Conservation (phyloP, 1,140 invertebrate genomes). For the Reticulitermes speratus region DNA sequence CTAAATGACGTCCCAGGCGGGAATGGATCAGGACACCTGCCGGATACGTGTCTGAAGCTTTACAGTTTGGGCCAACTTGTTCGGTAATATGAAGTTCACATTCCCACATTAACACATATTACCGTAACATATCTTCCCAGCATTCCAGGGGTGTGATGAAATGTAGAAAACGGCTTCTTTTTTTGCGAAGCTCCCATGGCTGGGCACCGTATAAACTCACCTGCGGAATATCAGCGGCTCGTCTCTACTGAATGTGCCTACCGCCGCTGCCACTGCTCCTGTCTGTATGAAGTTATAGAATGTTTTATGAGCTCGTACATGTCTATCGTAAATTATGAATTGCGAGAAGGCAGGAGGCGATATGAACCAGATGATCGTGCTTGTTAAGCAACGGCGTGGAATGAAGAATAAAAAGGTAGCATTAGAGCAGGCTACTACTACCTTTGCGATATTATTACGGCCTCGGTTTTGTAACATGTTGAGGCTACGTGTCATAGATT, state of each 20-base stretch:
- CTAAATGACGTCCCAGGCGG: too few relatives aligned
- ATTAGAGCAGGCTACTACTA: background rate
- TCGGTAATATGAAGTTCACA: too few relatives aligned
- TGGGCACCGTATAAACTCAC: too few relatives aligned
- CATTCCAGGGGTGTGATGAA: too few relatives aligned
- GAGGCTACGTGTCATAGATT: background rate
- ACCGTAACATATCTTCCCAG: too few relatives aligned
- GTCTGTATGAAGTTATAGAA: background rate
- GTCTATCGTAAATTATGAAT: constrained; percentile 5
- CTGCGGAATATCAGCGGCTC: too few relatives aligned
- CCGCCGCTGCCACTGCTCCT: background rate
- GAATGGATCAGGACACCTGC: too few relatives aligned
- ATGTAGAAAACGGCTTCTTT: too few relatives aligned
- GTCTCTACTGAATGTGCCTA: background rate
- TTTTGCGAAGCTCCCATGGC: too few relatives aligned
- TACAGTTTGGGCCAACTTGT: too few relatives aligned
- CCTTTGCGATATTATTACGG: constrained; percentile 3
- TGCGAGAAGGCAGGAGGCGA: background rate
- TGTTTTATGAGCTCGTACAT: background rate
- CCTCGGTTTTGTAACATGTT: background rate
- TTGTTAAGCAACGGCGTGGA: background rate
- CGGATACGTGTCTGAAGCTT: too few relatives aligned
- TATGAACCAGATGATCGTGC: constrained; percentile 6
- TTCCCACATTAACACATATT: too few relatives aligned
- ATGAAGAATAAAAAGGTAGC: background rate